These are phyloP conservation scores for Rachycentron canadum DNA, from an alignment of 2,797 vertebrate species.

Conservation along the genomic window DNA sequence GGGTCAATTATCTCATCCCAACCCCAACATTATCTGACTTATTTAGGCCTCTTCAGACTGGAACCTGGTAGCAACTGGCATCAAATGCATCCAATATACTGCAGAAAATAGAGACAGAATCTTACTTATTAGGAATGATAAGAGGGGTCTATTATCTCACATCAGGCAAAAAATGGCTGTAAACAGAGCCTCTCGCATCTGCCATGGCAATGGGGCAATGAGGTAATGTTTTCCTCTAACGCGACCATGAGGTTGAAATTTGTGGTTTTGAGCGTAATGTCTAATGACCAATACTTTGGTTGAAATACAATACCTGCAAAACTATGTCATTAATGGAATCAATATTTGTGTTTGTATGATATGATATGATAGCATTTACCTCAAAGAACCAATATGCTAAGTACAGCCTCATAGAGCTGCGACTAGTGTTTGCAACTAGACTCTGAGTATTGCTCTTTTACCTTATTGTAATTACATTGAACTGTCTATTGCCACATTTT, in stretches of 20 bases:
- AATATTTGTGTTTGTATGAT: neutral
- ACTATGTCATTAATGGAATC: neutral
- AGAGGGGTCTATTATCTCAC: neutral
- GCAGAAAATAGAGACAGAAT: neutral
- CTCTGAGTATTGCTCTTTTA: neutral
- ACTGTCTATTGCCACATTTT: neutral
- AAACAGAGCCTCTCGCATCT: neutral
- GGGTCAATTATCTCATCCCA: neutral
- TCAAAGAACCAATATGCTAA: neutral
- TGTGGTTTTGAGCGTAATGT: neutral
- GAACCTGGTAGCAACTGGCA: neutral
- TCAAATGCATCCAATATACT: neutral
- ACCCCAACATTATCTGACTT: constrained; percentile 2
- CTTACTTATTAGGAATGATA: neutral
- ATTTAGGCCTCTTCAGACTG: neutral
- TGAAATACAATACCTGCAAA: neutral
- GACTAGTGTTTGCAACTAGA: neutral
- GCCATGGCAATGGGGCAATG: too few relatives aligned
- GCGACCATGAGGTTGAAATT: neutral
- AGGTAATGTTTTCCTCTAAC: neutral
- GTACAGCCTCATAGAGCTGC: neutral
- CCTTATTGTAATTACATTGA: neutral
- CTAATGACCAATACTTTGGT: neutral
- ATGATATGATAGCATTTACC: neutral
- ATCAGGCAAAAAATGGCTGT: neutral